Evolutionary conservation across 2,797 vertebrate genomes (phyloP).

Genomic region (Crossoptilon crossoptilon): DNA sequence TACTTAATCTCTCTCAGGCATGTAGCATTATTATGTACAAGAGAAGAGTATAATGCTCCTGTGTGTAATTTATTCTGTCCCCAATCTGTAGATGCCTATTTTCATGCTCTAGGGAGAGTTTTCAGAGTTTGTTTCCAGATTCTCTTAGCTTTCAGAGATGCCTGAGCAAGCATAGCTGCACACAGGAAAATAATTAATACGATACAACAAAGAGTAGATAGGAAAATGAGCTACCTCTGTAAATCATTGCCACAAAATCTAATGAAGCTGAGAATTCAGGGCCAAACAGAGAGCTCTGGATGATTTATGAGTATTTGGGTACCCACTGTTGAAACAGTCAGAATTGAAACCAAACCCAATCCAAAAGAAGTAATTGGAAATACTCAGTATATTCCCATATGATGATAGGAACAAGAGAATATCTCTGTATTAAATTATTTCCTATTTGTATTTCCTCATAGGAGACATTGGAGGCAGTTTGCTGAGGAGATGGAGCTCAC

Average conservation of each 20-base stretch:
- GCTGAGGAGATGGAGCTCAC: background rate
- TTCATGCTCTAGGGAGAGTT: background rate
- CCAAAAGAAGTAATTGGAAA: background rate
- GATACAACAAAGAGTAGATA: background rate
- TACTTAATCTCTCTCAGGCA: background rate
- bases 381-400: background rate
- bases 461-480: background rate
- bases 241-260: background rate
- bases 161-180: background rate
- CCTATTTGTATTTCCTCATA: background rate
- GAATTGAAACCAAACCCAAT: background rate
- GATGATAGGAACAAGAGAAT: background rate
- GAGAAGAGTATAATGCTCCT: background rate
- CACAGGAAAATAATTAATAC: background rate
- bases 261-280: background rate
- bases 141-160: background rate
- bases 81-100: background rate
- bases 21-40: background rate
- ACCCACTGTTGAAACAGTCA: background rate
- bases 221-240: background rate
- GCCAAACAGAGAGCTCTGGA: background rate
- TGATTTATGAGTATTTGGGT: background rate
- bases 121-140: background rate
- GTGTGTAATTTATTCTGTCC: background rate
- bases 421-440: background rate